Conservation (phyloP, 2,797 vertebrate species). For the Artibeus jamaicensis region DNA sequence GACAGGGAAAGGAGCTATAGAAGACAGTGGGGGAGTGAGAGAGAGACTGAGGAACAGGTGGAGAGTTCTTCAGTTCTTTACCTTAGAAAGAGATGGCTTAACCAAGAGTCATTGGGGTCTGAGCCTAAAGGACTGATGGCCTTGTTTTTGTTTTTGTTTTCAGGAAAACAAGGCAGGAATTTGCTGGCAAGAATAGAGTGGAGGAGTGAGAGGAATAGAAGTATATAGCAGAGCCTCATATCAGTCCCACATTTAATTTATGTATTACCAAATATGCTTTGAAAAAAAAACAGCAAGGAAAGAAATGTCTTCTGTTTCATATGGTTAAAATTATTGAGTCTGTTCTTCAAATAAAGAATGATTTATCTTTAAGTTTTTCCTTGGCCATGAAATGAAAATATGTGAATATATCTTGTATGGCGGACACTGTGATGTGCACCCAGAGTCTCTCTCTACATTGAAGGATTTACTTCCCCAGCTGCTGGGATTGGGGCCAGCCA, state of each 20-base stretch:
- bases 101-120: background rate
- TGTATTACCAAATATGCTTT: conserved; percentile 8
- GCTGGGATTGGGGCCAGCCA: background rate
- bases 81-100: background rate
- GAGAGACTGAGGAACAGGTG: background rate
- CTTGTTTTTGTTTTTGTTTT: background rate
- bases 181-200: conserved; percentile 22
- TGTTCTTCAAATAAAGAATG: conserved; percentile 8
- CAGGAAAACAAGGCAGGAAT: background rate
- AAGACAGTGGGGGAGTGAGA: too few species aligned
- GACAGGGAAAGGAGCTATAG: background rate
- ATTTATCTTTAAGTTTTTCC: conserved; percentile 19
- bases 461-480: background rate
- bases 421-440: background rate
- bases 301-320: background rate
- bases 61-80: background rate
- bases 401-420: background rate
- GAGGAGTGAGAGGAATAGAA: conserved; percentile 1
- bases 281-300: conserved; percentile 8
- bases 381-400: conserved; percentile 7
- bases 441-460: background rate
- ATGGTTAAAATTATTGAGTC: conserved; percentile 14
- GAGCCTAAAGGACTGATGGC: background rate
- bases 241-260: conserved; percentile 46
- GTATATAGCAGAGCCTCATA: background rate